These are phyloP conservation scores for Drosophila mojavensis DNA, from an alignment of 1,140 invertebrate genomes.

Conservation along the genomic window DNA sequence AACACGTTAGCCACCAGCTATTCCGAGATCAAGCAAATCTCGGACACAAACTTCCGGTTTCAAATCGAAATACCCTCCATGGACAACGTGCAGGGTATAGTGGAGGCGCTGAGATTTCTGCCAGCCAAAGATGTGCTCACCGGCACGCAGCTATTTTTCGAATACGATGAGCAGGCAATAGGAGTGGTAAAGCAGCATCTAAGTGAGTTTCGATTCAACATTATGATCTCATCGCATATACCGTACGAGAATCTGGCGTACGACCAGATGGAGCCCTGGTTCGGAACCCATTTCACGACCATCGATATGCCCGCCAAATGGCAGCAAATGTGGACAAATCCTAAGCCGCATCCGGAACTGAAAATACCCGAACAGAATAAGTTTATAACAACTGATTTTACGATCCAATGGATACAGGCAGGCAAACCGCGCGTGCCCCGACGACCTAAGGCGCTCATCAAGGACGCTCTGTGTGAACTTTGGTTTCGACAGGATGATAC, in stretches of 20 bases:
- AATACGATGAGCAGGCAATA: slow-evolving; percentile 91
- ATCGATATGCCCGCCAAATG: slow-evolving; percentile 86
- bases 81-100: slow-evolving; percentile 91
- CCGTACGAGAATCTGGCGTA: slow-evolving; percentile 86
- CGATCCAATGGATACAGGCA: slow-evolving; percentile 46
- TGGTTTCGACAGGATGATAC: slow-evolving; percentile 95
- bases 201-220: slow-evolving; percentile 89
- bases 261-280: slow-evolving; percentile 88
- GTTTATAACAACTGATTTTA: slow-evolving; percentile 59
- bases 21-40: slow-evolving; percentile 86
- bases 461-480: slow-evolving; percentile 87
- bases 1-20: slow-evolving; percentile 85
- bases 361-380: slow-evolving; percentile 46
- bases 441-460: slow-evolving; percentile 85
- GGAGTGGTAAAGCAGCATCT: slow-evolving; percentile 87
- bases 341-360: slow-evolving; percentile 81
- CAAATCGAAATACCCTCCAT: slow-evolving; percentile 87
- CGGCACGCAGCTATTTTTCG: slow-evolving; percentile 89
- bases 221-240: slow-evolving; percentile 88
- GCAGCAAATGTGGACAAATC: slow-evolving; percentile 85
- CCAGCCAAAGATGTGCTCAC: slow-evolving; percentile 91
- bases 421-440: slow-evolving; percentile 50
- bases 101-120: slow-evolving; percentile 91
- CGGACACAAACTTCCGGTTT: slow-evolving; percentile 89
- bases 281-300: slow-evolving; percentile 66